Percentiles rank a stretch among this genome's conserved stretches.
These are phyloP conservation scores for Cyprinella venusta DNA, from an alignment of 2,797 vertebrate genomes.

Conservation along the genomic window DNA sequence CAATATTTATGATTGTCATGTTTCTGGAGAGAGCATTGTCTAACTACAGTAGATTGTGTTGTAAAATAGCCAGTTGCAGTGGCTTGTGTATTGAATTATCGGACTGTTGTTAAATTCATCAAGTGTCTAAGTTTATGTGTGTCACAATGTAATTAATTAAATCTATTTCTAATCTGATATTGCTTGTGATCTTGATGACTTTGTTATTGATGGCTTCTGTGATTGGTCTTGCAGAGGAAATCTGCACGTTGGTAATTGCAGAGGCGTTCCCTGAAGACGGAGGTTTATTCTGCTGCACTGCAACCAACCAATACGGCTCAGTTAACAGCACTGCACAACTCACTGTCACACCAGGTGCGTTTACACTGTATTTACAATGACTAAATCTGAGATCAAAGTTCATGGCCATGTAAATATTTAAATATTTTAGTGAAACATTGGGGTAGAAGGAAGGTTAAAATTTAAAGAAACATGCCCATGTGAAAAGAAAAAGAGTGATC, in stretches of 20 bases:
- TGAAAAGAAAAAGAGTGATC: background rate
- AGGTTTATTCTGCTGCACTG: constrained; percentile 89
- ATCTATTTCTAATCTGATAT: background rate
- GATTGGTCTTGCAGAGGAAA: constrained; percentile 84
- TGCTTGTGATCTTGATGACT: background rate
- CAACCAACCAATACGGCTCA: constrained; percentile 86
- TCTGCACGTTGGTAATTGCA: constrained; percentile 95
- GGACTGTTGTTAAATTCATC: background rate
- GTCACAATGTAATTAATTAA: background rate
- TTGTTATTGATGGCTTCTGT: constrained; percentile 21
- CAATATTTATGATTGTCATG: background rate
- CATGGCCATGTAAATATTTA: constrained; percentile 10
- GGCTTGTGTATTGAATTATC: background rate
- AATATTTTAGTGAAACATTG: background rate
- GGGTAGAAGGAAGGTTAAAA: background rate
- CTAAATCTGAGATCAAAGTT: background rate
- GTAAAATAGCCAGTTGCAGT: background rate
- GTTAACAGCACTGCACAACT: constrained; percentile 86
- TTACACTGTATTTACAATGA: background rate
- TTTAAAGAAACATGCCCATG: background rate
- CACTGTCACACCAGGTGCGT: constrained; percentile 78
- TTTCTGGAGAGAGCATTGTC: background rate
- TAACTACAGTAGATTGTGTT: background rate
- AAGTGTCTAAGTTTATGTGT: background rate
- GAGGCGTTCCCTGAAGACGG: constrained; percentile 97